A percentile compares a stretch with the other conserved stretches of the same genome.
These are phyloP conservation scores for Pseudopodoces humilis DNA, from an alignment of 2,113 vertebrate species.

Conservation along the genomic window DNA sequence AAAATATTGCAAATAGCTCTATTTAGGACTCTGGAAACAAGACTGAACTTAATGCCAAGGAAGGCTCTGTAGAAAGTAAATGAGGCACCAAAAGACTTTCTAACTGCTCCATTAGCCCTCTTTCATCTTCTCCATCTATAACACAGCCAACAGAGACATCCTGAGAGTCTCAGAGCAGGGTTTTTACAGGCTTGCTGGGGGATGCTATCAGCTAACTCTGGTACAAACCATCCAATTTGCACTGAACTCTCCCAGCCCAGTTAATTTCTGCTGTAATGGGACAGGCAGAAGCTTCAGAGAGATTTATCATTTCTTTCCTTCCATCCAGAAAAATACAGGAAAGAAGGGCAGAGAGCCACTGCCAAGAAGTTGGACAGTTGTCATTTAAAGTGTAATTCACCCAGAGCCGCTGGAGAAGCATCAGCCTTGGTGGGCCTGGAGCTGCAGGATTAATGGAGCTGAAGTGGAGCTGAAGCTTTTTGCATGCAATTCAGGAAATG, in stretches of 20 bases:
- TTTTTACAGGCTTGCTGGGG: background rate
- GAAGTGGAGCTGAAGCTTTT: constrained; percentile 29
- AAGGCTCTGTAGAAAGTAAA: constrained; percentile 13
- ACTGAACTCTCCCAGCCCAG: background rate
- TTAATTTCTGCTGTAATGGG: background rate
- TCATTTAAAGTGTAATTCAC: constrained; percentile 58
- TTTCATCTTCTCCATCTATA: constrained; percentile 38
- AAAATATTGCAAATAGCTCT: background rate
- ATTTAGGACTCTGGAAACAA: background rate
- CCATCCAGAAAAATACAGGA: background rate
- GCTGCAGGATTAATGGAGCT: constrained; percentile 44
- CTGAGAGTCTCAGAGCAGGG: background rate
- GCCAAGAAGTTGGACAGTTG: constrained; percentile 1
- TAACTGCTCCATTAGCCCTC: constrained; percentile 36
- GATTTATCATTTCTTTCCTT: background rate
- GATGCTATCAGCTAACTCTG: background rate
- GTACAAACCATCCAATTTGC: background rate
- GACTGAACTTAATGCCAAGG: background rate
- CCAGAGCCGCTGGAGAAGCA: background rate
- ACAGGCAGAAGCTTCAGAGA: background rate
- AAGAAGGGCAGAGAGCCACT: background rate
- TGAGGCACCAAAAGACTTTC: constrained; percentile 34
- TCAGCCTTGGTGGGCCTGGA: background rate
- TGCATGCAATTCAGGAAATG: constrained; percentile 59
- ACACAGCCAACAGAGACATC: constrained; percentile 16